These are phyloP conservation scores for Pristionchus entomophagus DNA, from an alignment of 2,888 invertebrate genomes.

Conservation along the genomic window DNA sequence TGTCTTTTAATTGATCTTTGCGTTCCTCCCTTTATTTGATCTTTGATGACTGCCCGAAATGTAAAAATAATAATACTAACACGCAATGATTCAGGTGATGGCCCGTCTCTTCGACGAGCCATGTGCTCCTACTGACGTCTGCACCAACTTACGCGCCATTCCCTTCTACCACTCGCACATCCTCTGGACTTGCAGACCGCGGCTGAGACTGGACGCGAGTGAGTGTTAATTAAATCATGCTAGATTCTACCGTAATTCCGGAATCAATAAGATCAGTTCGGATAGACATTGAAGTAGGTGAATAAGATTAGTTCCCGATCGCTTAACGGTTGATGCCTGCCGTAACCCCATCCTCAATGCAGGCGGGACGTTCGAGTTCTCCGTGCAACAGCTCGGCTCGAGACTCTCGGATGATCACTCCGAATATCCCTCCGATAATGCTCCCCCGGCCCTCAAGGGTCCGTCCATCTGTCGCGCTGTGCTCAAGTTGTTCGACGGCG, in stretches of 20 bases:
- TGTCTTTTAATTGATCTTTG: too few species aligned
- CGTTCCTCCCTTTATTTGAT: too few species aligned
- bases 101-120: too few species aligned
- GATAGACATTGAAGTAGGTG: background rate
- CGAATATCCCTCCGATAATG: background rate
- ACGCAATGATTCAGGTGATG: too few species aligned
- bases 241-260: background rate
- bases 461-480: background rate
- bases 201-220: background rate
- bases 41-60: too few species aligned
- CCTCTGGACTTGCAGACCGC: background rate
- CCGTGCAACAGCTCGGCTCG: background rate
- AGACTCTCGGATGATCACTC: background rate
- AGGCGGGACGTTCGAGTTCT: background rate
- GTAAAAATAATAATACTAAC: too few species aligned
- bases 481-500: background rate
- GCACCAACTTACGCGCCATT: background rate
- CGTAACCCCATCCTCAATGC: too few species aligned
- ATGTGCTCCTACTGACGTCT: too few species aligned
- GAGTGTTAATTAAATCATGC: background rate
- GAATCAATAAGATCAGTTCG: background rate
- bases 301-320: too few species aligned
- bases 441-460: background rate
- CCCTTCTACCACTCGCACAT: conserved; percentile 4
- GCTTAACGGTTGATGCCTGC: too few species aligned